These are phyloP conservation scores for Drosophila austrosaltans DNA, from an alignment of 2,888 invertebrate species.

Conservation along the genomic window DNA sequence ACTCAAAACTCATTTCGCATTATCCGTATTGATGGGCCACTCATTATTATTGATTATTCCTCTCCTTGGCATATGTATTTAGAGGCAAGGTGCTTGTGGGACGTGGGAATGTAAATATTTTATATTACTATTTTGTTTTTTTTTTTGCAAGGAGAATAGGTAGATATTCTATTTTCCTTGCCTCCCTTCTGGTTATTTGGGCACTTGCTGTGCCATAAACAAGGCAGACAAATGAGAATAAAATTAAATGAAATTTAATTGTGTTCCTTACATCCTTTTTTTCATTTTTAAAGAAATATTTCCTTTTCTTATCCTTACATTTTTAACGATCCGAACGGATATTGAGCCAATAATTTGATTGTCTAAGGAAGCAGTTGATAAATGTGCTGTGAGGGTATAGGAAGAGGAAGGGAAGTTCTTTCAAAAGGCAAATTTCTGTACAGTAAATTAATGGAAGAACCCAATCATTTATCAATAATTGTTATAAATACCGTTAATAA, in stretches of 20 bases:
- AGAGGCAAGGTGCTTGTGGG: conserved; percentile 64
- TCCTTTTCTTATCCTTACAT: conserved; percentile 31
- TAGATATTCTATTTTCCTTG: conserved; percentile 26
- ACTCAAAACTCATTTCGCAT: conserved; percentile 76
- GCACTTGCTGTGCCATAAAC: conserved; percentile 44
- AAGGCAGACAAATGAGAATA: conserved; percentile 14
- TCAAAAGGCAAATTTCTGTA: conserved; percentile 23
- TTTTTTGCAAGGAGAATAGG: conserved; percentile 40
- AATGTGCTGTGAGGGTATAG: conserved; percentile 24
- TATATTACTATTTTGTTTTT: conserved; percentile 14
- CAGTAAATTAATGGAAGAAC: background rate
- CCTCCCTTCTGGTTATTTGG: conserved; percentile 7
- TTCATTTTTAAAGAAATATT: conserved; percentile 25
- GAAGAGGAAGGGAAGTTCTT: background rate
- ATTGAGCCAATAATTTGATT: conserved; percentile 78
- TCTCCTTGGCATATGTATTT: conserved; percentile 55
- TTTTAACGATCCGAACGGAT: conserved; percentile 49
- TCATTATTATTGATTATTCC: conserved; percentile 75
- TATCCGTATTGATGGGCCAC: conserved; percentile 67
- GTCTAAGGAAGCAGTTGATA: conserved; percentile 58
- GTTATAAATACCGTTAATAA: background rate
- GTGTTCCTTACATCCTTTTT: conserved; percentile 66
- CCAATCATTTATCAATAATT: background rate
- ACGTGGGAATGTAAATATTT: conserved; percentile 77
- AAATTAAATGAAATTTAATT: conserved; percentile 76